Evolutionary conservation across 2,113 vertebrate species (phyloP), one percentile per base, ranked within the genome.

Genomic region (Raja brachyura): DNA sequence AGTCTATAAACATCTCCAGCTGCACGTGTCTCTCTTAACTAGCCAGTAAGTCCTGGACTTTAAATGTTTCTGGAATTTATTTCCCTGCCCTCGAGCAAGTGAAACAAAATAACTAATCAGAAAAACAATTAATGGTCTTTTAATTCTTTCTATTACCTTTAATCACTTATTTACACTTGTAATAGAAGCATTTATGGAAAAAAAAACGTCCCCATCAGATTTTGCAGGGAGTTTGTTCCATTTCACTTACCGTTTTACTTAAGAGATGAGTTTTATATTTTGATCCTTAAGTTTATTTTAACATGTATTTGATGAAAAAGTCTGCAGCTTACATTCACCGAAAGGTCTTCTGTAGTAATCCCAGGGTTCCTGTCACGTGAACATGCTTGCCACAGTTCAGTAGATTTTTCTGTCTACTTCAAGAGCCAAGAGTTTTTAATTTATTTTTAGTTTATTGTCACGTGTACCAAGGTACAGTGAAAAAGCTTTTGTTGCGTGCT

Each of bases 231-330:
- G 85, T 33, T 31, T 90, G n/a, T 66, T 68, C n/a, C n/a, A 66
- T n/a, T 66, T n/a, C 68, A 13, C 20, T 5, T 31, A 5, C 66
- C 5, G 33, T 68, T 33, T 20, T 33, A 63, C 16, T 68, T 14
- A 66, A 33, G 2, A 90, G 31, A 31, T 68, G 66, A 31, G 22
- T 68, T 20, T 90, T 90, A n/a, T 68, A 33, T 31, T 39, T 68
- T 14, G 9, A 4, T 9, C 16, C 61, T 68, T 28, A 5, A 66
- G 61, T 33, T 90, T 90, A 90, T 90, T 90, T 90, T 90, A 68
- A 90, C 66, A 90, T 90, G 63, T 31, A 68, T 63, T 14, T 90
- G 86, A 9, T 90, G 86, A 66, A 56, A 90, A 90, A 33, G 86
- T 28, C n/a, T 31, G 59, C 16, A 66, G 5, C n/a, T 88, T 59